phyloP scores from a whole-genome alignment of 2,888 invertebrate species.

The Escarpia spicata region DNA sequence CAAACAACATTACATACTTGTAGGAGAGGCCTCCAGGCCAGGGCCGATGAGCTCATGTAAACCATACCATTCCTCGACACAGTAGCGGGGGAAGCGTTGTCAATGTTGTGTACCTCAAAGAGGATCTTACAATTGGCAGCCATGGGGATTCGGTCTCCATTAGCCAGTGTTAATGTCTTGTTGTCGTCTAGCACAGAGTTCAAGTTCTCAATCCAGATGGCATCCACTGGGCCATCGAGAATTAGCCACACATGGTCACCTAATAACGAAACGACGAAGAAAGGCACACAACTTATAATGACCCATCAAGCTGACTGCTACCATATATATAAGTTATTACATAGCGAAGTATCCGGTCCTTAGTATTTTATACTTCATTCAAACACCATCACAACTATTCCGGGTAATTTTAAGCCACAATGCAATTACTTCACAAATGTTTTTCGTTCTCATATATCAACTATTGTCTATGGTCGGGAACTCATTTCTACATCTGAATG shows the following conservation, averaged over 20 bases:
- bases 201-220: constrained; percentile 92
- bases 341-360: no score
- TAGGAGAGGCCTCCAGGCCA: constrained; percentile 80
- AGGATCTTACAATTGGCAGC: constrained; percentile 86
- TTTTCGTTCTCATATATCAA: no score
- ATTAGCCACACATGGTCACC: constrained; percentile 72
- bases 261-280: constrained; percentile 21
- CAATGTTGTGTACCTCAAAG: constrained; percentile 90
- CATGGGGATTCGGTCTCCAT: constrained; percentile 91
- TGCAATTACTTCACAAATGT: no score
- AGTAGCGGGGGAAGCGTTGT: constrained; percentile 91
- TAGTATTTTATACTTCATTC: no score
- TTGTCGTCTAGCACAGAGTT: constrained; percentile 92
- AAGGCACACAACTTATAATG: no score
- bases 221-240: constrained; percentile 90
- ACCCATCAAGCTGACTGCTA: no score
- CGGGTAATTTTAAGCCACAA: no score
- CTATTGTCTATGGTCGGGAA: no score
- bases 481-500: no score
- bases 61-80: constrained; percentile 93
- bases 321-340: no score
- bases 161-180: constrained; percentile 87
- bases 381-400: no score
- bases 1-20: constrained; percentile 29
- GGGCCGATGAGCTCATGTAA: constrained; percentile 85